Percentiles rank a stretch among this genome's conserved stretches.
Evolutionary conservation across 2,113 vertebrate species (phyloP).

Genomic region (Paraplagusia blochii): DNA sequence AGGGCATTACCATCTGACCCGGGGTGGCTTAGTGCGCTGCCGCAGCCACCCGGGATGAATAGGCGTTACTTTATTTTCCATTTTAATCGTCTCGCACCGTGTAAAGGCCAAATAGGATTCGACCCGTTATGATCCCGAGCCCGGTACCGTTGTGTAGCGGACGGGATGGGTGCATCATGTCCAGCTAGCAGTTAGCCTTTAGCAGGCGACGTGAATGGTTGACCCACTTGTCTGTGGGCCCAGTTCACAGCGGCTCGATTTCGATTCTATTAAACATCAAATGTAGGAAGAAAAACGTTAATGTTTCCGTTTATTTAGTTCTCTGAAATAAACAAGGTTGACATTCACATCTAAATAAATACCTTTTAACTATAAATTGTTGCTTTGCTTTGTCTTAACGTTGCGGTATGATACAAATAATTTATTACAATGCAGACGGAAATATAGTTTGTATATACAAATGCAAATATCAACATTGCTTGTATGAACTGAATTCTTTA

Average conservation of each 20-base stretch:
- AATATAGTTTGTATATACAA: too few relatives aligned
- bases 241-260: slow-evolving; percentile 28
- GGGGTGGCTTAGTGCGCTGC: slow-evolving; percentile 24
- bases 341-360: too few relatives aligned
- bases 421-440: too few relatives aligned
- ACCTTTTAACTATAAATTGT: too few relatives aligned
- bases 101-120: not conserved
- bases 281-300: too few relatives aligned
- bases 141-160: not conserved
- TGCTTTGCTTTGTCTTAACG: too few relatives aligned
- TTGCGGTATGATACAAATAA: too few relatives aligned
- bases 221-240: slow-evolving; percentile 63
- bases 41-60: slow-evolving; percentile 6
- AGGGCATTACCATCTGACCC: slow-evolving; percentile 55
- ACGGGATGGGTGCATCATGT: slow-evolving; percentile 1
- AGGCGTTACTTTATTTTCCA: not conserved
- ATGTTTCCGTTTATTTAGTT: too few relatives aligned
- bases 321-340: too few relatives aligned
- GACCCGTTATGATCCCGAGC: not conserved
- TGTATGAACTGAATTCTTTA: too few relatives aligned
- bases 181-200: slow-evolving; percentile 46
- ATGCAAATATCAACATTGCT: too few relatives aligned
- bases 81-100: not conserved
- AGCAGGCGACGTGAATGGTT: slow-evolving; percentile 43
- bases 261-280: not conserved